Evolutionary conservation across 1,140 invertebrate genomes (phyloP).

Genomic region (Planococcus citri): DNA sequence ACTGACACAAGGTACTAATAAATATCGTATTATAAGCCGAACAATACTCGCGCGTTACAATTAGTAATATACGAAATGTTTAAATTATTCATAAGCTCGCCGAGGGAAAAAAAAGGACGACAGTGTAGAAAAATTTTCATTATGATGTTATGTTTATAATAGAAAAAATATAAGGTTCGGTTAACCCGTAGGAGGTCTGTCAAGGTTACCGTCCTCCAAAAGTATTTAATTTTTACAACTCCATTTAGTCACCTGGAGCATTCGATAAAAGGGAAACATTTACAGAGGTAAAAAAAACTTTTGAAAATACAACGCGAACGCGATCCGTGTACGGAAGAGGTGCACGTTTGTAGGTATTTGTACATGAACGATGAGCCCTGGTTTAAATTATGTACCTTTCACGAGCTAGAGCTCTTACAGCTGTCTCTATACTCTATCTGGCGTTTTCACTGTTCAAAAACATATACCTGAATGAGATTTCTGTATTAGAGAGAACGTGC

Average conservation of each 20-base stretch:
- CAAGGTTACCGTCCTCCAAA: not conserved
- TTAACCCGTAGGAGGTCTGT: conserved; percentile 5
- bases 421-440: too few relatives aligned
- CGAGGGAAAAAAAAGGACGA: not conserved
- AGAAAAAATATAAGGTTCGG: not conserved
- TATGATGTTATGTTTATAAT: not conserved
- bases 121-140: not conserved
- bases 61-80: not conserved
- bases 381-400: conserved; percentile 1
- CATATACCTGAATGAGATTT: not conserved
- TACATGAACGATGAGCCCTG: not conserved
- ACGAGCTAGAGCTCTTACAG: not conserved
- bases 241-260: conserved; percentile 5
- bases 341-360: not conserved
- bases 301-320: not conserved
- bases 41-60: not conserved
- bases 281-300: not conserved
- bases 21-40: not conserved
- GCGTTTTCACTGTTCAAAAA: not conserved
- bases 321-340: not conserved
- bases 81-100: not conserved
- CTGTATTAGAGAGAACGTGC: not conserved
- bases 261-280: conserved; percentile 3
- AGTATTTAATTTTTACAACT: conserved; percentile 8
- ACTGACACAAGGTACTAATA: not conserved